These are phyloP conservation scores for Chaetops frenatus DNA, from an alignment of 2,113 vertebrate species.

Conservation along the genomic window DNA sequence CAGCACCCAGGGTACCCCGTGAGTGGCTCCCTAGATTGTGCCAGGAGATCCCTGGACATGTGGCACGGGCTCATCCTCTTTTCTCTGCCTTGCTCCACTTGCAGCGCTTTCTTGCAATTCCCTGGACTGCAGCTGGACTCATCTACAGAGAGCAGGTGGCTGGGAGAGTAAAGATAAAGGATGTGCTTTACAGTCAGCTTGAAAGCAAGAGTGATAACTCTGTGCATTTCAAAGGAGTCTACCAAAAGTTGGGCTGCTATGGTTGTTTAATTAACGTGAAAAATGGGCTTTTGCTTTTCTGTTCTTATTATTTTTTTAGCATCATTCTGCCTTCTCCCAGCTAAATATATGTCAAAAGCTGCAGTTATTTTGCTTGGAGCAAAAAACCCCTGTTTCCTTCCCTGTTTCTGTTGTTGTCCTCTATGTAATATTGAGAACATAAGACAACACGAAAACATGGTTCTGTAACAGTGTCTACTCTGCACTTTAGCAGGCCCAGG, in stretches of 20 bases:
- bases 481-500: neutral
- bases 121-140: neutral
- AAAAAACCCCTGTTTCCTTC: neutral
- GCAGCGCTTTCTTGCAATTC: neutral
- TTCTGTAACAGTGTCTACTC: neutral
- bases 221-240: neutral
- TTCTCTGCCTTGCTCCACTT: neutral
- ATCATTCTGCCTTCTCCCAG: neutral
- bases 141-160: neutral
- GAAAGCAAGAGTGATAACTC: neutral
- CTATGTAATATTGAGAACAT: neutral
- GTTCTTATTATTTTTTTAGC: neutral
- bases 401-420: neutral
- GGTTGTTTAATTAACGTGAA: constrained; percentile 19
- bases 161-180: neutral
- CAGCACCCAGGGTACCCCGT: accelerated
- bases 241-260: neutral
- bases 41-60: neutral
- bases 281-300: neutral
- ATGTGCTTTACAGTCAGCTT: neutral
- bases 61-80: neutral
- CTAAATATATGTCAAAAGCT: neutral
- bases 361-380: neutral
- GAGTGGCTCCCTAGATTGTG: neutral
- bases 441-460: neutral